Conservation (phyloP, 2,797 vertebrate species). For the Gallinago nigripennis region DNA sequence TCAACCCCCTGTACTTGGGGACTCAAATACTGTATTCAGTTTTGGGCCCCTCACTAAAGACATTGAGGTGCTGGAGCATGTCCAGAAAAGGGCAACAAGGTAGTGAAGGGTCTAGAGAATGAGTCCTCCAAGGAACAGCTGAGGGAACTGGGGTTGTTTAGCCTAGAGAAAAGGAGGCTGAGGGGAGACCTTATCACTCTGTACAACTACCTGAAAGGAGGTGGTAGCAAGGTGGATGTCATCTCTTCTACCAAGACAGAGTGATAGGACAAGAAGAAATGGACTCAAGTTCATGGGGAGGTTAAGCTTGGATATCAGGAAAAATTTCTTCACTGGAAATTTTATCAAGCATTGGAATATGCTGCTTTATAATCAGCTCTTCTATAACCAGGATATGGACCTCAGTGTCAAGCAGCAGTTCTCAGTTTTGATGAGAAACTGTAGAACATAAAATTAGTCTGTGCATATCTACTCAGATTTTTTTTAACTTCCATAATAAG, state of each 20-base stretch:
- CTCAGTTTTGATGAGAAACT: background rate
- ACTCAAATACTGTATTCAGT: background rate
- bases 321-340: background rate
- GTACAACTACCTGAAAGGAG: too few relatives aligned
- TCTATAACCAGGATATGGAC: background rate
- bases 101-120: background rate
- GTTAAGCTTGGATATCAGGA: background rate
- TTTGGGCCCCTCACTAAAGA: background rate
- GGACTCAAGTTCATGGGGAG: background rate
- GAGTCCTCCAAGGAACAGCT: background rate
- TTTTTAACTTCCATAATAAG: background rate
- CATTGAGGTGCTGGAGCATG: fast-evolving
- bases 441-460: background rate
- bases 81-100: fast-evolving
- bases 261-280: background rate
- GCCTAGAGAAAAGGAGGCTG: background rate
- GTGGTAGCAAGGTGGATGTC: background rate
- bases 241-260: background rate
- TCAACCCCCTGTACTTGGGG: fast-evolving
- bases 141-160: background rate
- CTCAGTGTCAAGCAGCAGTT: background rate
- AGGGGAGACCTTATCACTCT: background rate
- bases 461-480: background rate
- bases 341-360: background rate
- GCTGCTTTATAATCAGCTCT: background rate